Percentiles rank a stretch among this genome's conserved stretches.
Evolutionary conservation across 2,888 invertebrate species (phyloP).

Genomic region (Notodonta dromedarius): DNA sequence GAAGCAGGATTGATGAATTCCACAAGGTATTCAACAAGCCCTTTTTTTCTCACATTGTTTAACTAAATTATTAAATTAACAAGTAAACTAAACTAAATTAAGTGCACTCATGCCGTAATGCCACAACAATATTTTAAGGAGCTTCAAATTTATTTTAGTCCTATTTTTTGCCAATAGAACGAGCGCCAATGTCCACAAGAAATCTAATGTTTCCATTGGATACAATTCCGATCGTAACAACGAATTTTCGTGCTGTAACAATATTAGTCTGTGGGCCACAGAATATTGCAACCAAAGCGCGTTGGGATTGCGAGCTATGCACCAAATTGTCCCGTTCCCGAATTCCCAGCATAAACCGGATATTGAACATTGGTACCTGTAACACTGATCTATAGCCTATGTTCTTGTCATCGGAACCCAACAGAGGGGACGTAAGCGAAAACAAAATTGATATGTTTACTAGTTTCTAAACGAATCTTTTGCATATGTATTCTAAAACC

Average conservation of each 20-base stretch:
- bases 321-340: slow-evolving; percentile 24
- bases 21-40: too few relatives aligned
- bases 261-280: not conserved
- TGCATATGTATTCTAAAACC: too few relatives aligned
- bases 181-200: not conserved
- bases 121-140: too few relatives aligned
- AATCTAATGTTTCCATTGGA: not conserved
- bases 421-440: not conserved
- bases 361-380: slow-evolving; percentile 20
- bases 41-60: too few relatives aligned
- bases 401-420: slow-evolving; percentile 11
- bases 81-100: too few relatives aligned
- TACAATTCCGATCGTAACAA: not conserved
- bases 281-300: slow-evolving; percentile 16
- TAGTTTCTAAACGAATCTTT: too few relatives aligned
- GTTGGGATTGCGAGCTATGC: slow-evolving; percentile 12
- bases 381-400: slow-evolving; percentile 12
- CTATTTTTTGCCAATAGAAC: too few relatives aligned
- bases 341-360: slow-evolving; percentile 23
- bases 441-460: too few relatives aligned
- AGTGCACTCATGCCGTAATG: too few relatives aligned
- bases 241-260: not conserved
- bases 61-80: too few relatives aligned
- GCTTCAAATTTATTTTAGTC: too few relatives aligned
- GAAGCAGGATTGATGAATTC: too few relatives aligned